A percentile compares a stretch with the other conserved stretches of the same genome.
phyloP scores from a whole-genome alignment of 2,888 invertebrate species.

The Marasmarcha lunaedactyla region DNA sequence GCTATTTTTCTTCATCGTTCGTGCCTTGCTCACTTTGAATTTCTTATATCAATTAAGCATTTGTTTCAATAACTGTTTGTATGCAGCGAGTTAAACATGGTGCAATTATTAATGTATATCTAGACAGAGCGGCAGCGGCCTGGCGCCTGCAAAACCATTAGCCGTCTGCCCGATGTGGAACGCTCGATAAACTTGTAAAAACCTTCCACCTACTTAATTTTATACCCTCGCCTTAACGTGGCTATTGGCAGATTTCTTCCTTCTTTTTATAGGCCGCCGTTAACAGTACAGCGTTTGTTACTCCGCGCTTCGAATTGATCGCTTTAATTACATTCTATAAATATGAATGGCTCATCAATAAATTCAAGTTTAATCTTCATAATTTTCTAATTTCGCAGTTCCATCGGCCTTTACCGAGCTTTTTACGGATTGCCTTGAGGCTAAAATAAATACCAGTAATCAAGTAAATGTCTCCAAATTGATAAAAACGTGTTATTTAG shows the following conservation, averaged over 20 bases:
- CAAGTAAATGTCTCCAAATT: too few relatives aligned
- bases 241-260: conserved; percentile 64
- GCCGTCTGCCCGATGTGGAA: conserved; percentile 61
- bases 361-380: conserved; percentile 5
- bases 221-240: conserved; percentile 59
- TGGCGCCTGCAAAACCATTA: conserved; percentile 65
- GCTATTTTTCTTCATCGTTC: conserved; percentile 42
- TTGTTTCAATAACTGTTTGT: not conserved
- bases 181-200: conserved; percentile 71
- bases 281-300: conserved; percentile 40
- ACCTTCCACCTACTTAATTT: conserved; percentile 68
- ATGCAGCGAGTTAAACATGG: too few relatives aligned
- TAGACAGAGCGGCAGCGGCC: conserved; percentile 29
- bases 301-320: conserved; percentile 14
- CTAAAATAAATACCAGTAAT: too few relatives aligned
- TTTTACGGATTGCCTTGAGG: too few relatives aligned
- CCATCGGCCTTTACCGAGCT: not conserved
- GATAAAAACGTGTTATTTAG: too few relatives aligned
- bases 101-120: not conserved
- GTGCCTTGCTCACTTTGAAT: conserved; percentile 42
- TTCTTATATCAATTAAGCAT: not conserved
- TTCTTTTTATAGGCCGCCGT: conserved; percentile 49
- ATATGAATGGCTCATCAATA: not conserved
- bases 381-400: conserved; percentile 22
- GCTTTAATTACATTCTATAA: too few relatives aligned